Percentiles rank a stretch among this genome's conserved stretches.
These are phyloP conservation scores for Cardiocondyla obscurior DNA, from an alignment of 1,140 invertebrate genomes.

Conservation along the genomic window DNA sequence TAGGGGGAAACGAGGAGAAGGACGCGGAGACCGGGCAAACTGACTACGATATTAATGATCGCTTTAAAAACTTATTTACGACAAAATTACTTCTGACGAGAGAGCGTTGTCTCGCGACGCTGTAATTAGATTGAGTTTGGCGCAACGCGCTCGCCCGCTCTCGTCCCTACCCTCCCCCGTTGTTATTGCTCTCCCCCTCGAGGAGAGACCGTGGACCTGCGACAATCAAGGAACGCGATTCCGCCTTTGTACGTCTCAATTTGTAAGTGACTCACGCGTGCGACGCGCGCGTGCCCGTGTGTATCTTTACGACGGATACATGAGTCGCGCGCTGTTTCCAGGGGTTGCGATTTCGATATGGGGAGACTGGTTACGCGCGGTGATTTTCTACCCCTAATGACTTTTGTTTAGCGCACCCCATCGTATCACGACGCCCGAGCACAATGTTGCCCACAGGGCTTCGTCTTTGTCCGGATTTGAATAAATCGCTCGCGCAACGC, in stretches of 20 bases:
- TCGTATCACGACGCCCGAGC: slow-evolving; percentile 31
- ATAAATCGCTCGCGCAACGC: slow-evolving; percentile 33
- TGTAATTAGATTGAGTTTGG: slow-evolving; percentile 39
- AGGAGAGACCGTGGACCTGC: slow-evolving; percentile 16
- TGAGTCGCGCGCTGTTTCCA: slow-evolving; percentile 26
- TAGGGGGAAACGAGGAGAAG: background rate
- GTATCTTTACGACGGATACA: slow-evolving; percentile 12
- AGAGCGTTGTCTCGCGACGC: background rate
- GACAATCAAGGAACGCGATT: slow-evolving; percentile 23
- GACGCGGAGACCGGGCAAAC: background rate
- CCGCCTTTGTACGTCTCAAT: slow-evolving; percentile 35
- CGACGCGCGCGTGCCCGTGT: background rate
- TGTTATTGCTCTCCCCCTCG: slow-evolving; percentile 16
- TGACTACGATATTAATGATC: slow-evolving; percentile 29
- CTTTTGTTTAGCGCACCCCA: slow-evolving; percentile 58
- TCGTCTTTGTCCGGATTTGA: slow-evolving; percentile 42
- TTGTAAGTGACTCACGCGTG: background rate
- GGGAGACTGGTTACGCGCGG: slow-evolving; percentile 58
- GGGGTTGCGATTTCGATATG: slow-evolving; percentile 24
- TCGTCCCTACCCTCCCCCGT: background rate
- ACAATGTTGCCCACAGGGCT: slow-evolving; percentile 33
- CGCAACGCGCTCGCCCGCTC: background rate
- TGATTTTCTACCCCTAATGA: slow-evolving; percentile 68
- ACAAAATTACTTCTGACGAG: slow-evolving; percentile 10
- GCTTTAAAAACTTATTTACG: slow-evolving; percentile 31